Conservation (phyloP, 2,888 invertebrate species). For the Vanessa cardui region DNA sequence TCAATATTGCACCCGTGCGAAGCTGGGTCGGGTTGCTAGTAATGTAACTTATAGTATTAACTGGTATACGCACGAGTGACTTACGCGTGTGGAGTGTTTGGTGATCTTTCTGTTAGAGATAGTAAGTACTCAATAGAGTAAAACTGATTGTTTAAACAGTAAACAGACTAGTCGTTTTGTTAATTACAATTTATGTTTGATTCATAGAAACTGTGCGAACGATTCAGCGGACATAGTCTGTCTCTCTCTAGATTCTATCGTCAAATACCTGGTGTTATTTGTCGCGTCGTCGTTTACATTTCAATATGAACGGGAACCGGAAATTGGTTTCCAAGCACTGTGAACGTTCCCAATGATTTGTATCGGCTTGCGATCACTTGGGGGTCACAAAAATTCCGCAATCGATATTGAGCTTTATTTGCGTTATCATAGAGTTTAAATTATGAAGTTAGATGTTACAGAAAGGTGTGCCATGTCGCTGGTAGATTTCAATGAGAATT, state of each 20-base stretch:
- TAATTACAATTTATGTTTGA: not conserved
- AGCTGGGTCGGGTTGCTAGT: no score
- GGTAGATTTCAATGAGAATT: conserved; percentile 36
- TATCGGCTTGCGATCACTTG: conserved; percentile 46
- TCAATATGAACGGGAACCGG: conserved; percentile 77
- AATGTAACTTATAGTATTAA: no score
- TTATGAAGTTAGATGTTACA: conserved; percentile 1
- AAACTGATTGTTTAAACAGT: no score
- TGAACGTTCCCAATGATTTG: conserved; percentile 73
- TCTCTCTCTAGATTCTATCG: conserved; percentile 22
- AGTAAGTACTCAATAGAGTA: no score
- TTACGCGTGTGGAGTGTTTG: no score
- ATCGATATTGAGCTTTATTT: conserved; percentile 21
- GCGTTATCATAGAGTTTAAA: not conserved
- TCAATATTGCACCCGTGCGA: no score
- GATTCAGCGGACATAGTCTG: not conserved
- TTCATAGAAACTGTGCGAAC: not conserved
- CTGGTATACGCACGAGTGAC: no score
- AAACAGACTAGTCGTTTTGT: not conserved
- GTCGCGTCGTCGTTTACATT: conserved; percentile 70
- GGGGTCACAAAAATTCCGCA: conserved; percentile 17
- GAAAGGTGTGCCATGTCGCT: conserved; percentile 37
- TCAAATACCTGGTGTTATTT: conserved; percentile 47
- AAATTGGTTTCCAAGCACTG: conserved; percentile 78
- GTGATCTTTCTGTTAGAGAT: no score